Evolutionary conservation across 2,113 vertebrate species (phyloP).

Genomic region (Pao palembangensis): DNA sequence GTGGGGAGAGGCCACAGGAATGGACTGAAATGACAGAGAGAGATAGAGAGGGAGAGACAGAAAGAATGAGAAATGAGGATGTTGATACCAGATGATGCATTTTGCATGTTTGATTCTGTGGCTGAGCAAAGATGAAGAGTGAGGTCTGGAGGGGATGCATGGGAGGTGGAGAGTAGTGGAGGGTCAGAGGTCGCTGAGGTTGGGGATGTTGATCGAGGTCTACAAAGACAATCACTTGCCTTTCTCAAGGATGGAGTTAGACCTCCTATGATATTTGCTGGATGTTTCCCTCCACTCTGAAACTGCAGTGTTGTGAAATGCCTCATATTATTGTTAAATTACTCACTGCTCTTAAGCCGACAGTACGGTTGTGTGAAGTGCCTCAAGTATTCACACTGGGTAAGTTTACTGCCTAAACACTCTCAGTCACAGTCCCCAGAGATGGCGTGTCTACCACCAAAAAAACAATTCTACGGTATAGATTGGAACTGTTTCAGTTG

Average conservation of each 20-base stretch:
- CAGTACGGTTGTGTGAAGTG: slow-evolving; percentile 30
- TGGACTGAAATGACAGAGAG: slow-evolving; percentile 29
- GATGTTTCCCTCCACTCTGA: slow-evolving; percentile 20
- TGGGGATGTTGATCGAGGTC: slow-evolving; percentile 45
- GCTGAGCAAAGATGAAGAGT: neutral
- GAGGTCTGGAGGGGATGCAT: slow-evolving; percentile 22
- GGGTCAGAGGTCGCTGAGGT: slow-evolving; percentile 39
- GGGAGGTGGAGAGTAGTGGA: slow-evolving; percentile 43
- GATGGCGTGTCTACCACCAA: slow-evolving; percentile 10
- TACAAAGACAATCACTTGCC: slow-evolving; percentile 33
- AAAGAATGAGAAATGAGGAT: slow-evolving; percentile 4
- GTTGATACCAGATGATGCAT: slow-evolving; percentile 8
- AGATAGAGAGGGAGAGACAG: neutral
- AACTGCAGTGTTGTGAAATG: slow-evolving; percentile 61
- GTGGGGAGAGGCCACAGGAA: slow-evolving; percentile 69
- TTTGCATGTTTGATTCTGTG: neutral
- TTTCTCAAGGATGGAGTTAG: slow-evolving; percentile 12
- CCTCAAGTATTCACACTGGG: slow-evolving; percentile 15
- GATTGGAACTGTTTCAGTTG: slow-evolving; percentile 24
- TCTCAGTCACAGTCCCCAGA: slow-evolving; percentile 9
- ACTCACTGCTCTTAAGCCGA: slow-evolving; percentile 54
- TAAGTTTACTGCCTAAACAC: slow-evolving; percentile 14
- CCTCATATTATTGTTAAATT: slow-evolving; percentile 59
- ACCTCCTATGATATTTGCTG: slow-evolving; percentile 35
- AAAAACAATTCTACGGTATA: neutral